Evolutionary conservation across 2,113 vertebrate genomes (phyloP).

Genomic region (Melanostigma gelatinosum): DNA sequence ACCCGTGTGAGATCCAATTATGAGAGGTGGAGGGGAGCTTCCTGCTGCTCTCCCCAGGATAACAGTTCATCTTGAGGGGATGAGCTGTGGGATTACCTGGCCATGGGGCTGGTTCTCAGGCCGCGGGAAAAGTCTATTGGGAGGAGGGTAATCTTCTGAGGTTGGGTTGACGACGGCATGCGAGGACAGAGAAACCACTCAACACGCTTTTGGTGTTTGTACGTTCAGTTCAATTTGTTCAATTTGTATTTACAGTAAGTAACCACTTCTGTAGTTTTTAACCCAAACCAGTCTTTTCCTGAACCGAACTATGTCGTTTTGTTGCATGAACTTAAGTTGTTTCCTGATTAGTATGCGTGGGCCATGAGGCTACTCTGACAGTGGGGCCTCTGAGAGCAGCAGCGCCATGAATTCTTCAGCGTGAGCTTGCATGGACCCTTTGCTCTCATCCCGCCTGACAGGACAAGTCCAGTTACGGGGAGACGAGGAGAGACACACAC

Average conservation of each 20-base stretch:
- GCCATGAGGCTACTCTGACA: slow-evolving; percentile 74
- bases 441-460: slow-evolving; percentile 73
- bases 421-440: slow-evolving; percentile 67
- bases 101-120: slow-evolving; percentile 43
- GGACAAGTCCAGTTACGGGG: slow-evolving; percentile 61
- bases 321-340: too few species aligned
- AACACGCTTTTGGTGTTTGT: slow-evolving; percentile 16
- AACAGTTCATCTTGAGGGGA: slow-evolving; percentile 60
- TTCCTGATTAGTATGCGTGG: slow-evolving; percentile 75
- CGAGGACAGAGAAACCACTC: slow-evolving; percentile 31
- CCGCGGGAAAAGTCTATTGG: slow-evolving; percentile 62
- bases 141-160: slow-evolving; percentile 49
- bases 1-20: slow-evolving; percentile 69
- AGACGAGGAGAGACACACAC: slow-evolving; percentile 46
- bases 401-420: slow-evolving; percentile 79
- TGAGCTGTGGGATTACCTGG: slow-evolving; percentile 74
- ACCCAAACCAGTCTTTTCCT: too few species aligned
- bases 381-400: slow-evolving; percentile 75
- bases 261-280: too few species aligned
- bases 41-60: slow-evolving; percentile 55
- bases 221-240: too few species aligned
- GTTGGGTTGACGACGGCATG: slow-evolving; percentile 38
- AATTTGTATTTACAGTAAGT: background rate
- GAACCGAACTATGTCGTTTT: too few species aligned
- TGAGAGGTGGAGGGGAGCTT: slow-evolving; percentile 59